Evolutionary conservation across 2,888 invertebrate genomes (phyloP).

Genomic region (Eristalinus aeneus): DNA sequence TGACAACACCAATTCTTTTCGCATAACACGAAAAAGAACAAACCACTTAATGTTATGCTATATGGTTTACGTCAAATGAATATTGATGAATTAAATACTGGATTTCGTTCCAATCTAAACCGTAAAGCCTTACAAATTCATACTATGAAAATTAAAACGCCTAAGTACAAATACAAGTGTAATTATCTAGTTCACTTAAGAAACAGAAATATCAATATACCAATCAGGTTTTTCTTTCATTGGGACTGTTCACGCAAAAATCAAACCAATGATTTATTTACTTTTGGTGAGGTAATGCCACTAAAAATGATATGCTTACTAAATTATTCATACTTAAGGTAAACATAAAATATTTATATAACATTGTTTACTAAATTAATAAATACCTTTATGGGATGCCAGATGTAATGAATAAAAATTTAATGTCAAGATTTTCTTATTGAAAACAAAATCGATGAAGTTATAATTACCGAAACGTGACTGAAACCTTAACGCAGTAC

Average conservation of each 20-base stretch:
- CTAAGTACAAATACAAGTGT: background rate
- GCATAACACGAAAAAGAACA: background rate
- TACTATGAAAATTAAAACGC: constrained; percentile 13
- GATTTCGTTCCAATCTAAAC: constrained; percentile 7
- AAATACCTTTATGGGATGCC: no score
- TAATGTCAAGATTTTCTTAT: no score
- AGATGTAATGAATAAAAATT: no score
- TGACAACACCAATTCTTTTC: constrained; percentile 1
- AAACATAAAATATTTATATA: no score
- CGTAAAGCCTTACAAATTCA: background rate
- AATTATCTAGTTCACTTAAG: background rate
- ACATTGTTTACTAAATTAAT: no score
- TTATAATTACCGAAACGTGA: no score
- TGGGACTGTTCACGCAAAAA: background rate
- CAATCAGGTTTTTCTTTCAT: background rate
- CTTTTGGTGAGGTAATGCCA: no score
- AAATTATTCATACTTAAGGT: no score
- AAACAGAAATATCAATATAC: background rate
- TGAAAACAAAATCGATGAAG: no score
- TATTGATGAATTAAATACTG: background rate
- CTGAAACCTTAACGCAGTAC: no score
- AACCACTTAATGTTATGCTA: constrained; percentile 7
- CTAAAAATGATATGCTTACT: no score
- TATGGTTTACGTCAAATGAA: constrained; percentile 14
- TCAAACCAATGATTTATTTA: no score